A percentile compares a stretch with the other conserved stretches of the same genome.
phyloP scores from a whole-genome alignment of 2,888 invertebrate genomes.

The Hyposoter didymator region DNA sequence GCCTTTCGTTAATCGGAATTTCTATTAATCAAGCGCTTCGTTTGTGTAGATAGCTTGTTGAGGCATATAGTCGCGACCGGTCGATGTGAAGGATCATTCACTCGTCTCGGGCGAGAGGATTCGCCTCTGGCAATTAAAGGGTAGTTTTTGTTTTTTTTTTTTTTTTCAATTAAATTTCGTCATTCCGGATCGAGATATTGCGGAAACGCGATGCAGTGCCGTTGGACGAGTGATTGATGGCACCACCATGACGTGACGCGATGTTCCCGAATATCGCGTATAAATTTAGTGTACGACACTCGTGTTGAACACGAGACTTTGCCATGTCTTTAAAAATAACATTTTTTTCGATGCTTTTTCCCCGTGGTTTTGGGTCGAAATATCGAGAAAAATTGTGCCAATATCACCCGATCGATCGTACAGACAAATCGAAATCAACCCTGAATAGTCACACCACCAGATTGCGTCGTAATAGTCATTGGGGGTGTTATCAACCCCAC shows the following conservation, averaged over 20 bases:
- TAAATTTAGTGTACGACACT: slow-evolving; percentile 9
- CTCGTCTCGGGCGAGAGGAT: slow-evolving; percentile 39
- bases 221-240: slow-evolving; percentile 58
- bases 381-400: background rate
- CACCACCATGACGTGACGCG: slow-evolving; percentile 31
- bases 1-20: slow-evolving; percentile 45
- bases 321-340: background rate
- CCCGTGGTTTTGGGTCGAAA: background rate
- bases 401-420: background rate
- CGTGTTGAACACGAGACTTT: background rate
- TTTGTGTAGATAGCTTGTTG: slow-evolving; percentile 21
- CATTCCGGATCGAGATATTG: slow-evolving; percentile 50
- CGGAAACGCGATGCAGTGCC: slow-evolving; percentile 41
- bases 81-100: slow-evolving; percentile 46
- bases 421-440: background rate
- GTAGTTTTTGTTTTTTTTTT: slow-evolving; percentile 27
- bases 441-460: too few species aligned
- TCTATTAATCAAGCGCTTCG: slow-evolving; percentile 59
- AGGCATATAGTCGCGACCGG: background rate
- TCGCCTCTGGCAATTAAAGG: slow-evolving; percentile 53
- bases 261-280: slow-evolving; percentile 10
- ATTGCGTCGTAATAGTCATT: too few species aligned
- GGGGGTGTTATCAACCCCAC: too few species aligned
- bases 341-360: background rate
- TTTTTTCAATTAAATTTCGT: slow-evolving; percentile 65